Base-by-base conservation (phyloP, 2,113 vertebrate genomes). In the Corythoichthys haematopterus region DNA sequence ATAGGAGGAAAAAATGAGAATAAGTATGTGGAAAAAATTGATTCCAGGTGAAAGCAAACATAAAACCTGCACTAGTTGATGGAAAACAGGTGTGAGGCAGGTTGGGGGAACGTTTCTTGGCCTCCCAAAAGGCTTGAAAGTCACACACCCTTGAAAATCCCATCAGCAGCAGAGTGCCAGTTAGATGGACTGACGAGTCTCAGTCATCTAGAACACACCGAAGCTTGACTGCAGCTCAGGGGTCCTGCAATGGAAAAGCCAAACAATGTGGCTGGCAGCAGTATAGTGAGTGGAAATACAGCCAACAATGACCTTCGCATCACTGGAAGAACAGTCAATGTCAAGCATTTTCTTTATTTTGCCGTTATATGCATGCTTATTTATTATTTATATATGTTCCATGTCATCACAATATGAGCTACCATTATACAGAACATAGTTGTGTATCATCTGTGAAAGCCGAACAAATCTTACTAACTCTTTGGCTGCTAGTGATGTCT, bases 81-180 rank as follows among this genome's bases (percentile, higher is more conserved):
- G n/a, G 58, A 69, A 84, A 86, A 70, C 88, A 85, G 87, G 85
- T 85, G 83, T 33, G 74, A 28, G 60, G 67, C 75, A 81, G 82
- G 84, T 82, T 72, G 72, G 69, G 40, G 53, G 78, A 74, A 74
- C 50, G 16, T 37, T 71, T 79, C 33, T 73, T 46, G 74, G 58
- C 7, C 12, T 1, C 36, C 2, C 47, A 36, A 72, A 58, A 60
- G 35, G 15, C 47, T 76, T 72, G 72, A 80, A 79, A 80, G 75
- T 80, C 72, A 79, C 76, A 86, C 77, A 79, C 56, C 78, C 64
- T 65, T 61, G 64, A 74, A 76, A 56, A 69, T 55, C 71, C 71
- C 70, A 60, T 35, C 43, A 72, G 76, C 72, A 75, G 61, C 33
- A 48, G 35, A 60, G 65, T 45, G 70, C 50, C 75, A 64, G 51